Conservation (phyloP, 2,888 invertebrate species). For the Callyntrura guangdongensis region DNA sequence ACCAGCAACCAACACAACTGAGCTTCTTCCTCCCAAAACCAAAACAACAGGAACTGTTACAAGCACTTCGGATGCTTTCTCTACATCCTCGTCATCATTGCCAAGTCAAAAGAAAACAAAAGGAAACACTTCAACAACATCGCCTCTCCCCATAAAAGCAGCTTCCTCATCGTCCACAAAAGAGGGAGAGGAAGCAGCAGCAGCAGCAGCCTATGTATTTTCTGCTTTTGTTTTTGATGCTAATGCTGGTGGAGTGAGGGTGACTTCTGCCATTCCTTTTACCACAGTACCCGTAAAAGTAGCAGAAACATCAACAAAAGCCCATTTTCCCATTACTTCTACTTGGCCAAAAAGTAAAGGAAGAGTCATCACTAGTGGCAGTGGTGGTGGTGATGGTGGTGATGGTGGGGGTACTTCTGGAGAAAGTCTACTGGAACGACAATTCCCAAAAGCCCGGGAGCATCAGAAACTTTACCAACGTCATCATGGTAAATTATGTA, state of each 20-base stretch:
- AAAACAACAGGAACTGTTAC: constrained; percentile 38
- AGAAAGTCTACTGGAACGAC: constrained; percentile 72
- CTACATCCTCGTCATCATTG: background rate
- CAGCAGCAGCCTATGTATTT: background rate
- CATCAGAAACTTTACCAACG: constrained; percentile 80
- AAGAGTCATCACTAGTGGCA: constrained; percentile 22
- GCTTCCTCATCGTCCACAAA: no score
- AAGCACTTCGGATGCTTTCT: constrained; percentile 16
- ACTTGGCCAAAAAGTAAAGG: constrained; percentile 45
- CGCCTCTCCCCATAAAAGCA: constrained; percentile 31
- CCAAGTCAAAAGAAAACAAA: constrained; percentile 42
- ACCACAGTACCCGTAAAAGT: background rate
- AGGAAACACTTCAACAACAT: background rate
- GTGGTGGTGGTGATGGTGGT: background rate
- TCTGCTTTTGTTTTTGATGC: constrained; percentile 53
- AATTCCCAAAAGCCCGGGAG: constrained; percentile 79
- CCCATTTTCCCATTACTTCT: constrained; percentile 40
- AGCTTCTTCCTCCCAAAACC: background rate
- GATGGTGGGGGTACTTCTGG: constrained; percentile 36
- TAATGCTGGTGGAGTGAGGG: background rate
- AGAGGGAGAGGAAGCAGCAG: constrained; percentile 8
- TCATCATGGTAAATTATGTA: constrained; percentile 84
- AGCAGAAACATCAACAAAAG: background rate
- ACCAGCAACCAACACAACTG: constrained; percentile 39
- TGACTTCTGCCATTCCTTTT: background rate